Evolutionary conservation across 1,140 invertebrate genomes (phyloP).

Genomic region (Coptotermes formosanus): DNA sequence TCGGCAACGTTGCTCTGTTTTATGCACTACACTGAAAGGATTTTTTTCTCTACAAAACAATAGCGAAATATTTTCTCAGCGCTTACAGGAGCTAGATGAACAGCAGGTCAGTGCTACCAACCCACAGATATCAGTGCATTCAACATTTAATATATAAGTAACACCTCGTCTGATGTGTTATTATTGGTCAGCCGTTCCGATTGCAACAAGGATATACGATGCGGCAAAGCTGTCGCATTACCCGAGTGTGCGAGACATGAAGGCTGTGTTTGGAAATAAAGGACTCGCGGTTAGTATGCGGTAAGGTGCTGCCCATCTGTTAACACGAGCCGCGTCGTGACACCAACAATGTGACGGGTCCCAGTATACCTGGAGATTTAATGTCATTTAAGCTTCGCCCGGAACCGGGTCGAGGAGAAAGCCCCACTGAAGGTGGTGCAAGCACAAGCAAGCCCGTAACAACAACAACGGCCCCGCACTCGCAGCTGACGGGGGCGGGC

Average conservation of each 20-base stretch:
- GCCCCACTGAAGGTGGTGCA: neutral
- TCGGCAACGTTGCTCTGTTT: neutral
- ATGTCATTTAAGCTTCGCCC: neutral
- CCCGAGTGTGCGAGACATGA: neutral
- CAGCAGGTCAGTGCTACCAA: neutral
- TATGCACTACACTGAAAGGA: neutral
- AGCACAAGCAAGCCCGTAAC: neutral
- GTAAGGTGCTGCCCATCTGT: too few species aligned
- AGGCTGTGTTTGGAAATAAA: neutral
- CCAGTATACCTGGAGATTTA: neutral
- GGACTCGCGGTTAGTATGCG: too few species aligned
- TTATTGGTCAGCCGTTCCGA: too few species aligned
- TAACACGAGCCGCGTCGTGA: neutral
- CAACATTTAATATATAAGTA: neutral
- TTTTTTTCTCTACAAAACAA: neutral
- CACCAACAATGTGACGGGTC: neutral
- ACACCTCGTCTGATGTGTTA: neutral
- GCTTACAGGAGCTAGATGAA: too few species aligned
- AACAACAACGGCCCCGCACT: constrained; percentile 32
- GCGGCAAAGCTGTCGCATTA: too few species aligned
- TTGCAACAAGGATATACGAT: too few species aligned
- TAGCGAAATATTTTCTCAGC: too few species aligned
- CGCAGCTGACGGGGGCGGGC: constrained; percentile 26
- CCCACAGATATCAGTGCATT: too few species aligned
- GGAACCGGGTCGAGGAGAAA: neutral